Conservation (phyloP, 2,888 invertebrate genomes). For the Pyrochroa serraticornis region DNA sequence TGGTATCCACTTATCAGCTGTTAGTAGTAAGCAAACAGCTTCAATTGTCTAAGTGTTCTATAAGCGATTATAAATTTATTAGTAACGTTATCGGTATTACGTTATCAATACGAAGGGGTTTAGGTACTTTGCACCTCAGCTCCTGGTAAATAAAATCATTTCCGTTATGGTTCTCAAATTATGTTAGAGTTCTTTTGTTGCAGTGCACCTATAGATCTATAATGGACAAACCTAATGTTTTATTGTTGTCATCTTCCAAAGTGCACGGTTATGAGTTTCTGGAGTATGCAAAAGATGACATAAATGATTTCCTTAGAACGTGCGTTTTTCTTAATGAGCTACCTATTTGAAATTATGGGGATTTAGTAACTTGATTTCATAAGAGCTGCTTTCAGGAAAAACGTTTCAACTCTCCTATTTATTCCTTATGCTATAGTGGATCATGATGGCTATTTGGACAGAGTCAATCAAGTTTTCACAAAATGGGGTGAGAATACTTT, state of each 20-base stretch:
- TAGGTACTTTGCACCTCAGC: too few species aligned
- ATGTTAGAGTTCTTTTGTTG: too few species aligned
- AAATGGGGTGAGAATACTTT: slow-evolving; percentile 65
- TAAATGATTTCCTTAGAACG: slow-evolving; percentile 66
- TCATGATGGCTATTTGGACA: slow-evolving; percentile 69
- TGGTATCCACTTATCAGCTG: too few species aligned
- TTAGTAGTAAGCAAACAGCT: too few species aligned
- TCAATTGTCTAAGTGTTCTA: too few species aligned
- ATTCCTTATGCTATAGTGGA: slow-evolving; percentile 76
- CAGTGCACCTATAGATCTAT: too few species aligned
- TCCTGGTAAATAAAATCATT: too few species aligned
- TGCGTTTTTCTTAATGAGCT: slow-evolving; percentile 54
- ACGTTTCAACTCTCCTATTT: slow-evolving; percentile 70
- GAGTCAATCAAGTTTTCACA: slow-evolving; percentile 64
- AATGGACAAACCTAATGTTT: too few species aligned
- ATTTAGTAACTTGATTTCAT: neutral
- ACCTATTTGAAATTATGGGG: slow-evolving; percentile 11
- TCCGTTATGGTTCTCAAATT: too few species aligned
- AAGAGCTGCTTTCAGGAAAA: slow-evolving; percentile 62
- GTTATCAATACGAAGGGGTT: too few species aligned
- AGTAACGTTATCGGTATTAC: too few species aligned
- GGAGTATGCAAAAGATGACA: slow-evolving; percentile 70
- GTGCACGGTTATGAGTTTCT: slow-evolving; percentile 70
- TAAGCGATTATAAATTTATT: too few species aligned
- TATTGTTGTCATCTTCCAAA: slow-evolving; percentile 71